Base-by-base conservation (phyloP, 1,140 invertebrate species). In the Drosophila tristis region DNA sequence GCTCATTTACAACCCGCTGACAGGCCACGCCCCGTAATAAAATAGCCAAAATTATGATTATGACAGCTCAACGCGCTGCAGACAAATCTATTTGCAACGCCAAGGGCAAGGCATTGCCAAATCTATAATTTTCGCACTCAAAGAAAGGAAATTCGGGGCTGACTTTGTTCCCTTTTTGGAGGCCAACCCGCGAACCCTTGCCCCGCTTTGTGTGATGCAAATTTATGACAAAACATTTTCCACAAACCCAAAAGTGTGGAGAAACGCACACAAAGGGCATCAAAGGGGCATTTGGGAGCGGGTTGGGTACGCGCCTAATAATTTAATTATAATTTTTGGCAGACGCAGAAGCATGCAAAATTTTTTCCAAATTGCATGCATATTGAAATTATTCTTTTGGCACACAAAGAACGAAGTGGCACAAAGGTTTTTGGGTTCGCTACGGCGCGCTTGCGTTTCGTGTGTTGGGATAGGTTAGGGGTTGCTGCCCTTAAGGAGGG, bases 141-240 rank as follows among this genome's bases (percentile, higher is more conserved):
- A 79, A 67, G 80, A 79, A 84, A 45, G 60, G 43, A 73, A 60
- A 47, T 49, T 74, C 55, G 8, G 8, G 8, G 29, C 8, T 3
- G 29, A 7, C 6, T 29, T 20, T 59, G 39, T 39, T 56, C 45
- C 51, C n/a, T 5, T 54, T 57, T 67, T 79, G 63, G 78, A 71
- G 64, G 50, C 65, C 44, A 57, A 3, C 2, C 9, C 11, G 11
- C 35, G 11, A 58, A 25, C 45, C 68, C 47, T 8, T 16, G 48
- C 26, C 29, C 47, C 62, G 50, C 44, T 31, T 84, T 89, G 84
- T 89, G 76, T 20, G 31, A 89, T 87, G 84, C 79, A 87, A 87
- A 87, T 87, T 87, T 87, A 87, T 87, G 82, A 87, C 82, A 87
- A 89, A 87, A 87, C 84, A 87, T 84, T 68, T 75, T 48, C 11